Percentiles rank a stretch among this genome's conserved stretches.
Evolutionary conservation across 2,797 vertebrate genomes (phyloP).

Genomic region (Rhinichthys osculus): DNA sequence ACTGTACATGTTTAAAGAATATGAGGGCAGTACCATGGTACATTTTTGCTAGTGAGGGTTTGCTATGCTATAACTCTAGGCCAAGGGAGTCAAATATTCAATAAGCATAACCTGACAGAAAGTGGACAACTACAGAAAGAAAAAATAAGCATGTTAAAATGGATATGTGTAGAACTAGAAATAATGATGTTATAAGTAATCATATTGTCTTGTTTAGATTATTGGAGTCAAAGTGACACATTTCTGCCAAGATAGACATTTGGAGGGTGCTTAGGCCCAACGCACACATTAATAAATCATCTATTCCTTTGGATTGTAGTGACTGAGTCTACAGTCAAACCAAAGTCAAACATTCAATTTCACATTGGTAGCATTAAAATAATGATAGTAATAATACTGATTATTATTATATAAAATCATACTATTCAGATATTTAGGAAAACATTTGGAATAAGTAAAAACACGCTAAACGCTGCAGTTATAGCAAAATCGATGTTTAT

Average conservation of each 20-base stretch:
- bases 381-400: neutral
- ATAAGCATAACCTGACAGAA: neutral
- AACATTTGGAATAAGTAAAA: neutral
- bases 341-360: constrained; percentile 11
- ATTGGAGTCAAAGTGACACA: neutral
- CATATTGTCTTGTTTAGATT: neutral
- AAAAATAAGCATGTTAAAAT: neutral
- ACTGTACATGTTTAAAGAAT: neutral
- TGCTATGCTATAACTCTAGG: neutral
- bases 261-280: neutral
- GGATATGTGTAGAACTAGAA: neutral
- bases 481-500: constrained; percentile 56
- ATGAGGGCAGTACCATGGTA: neutral
- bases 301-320: neutral
- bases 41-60: neutral
- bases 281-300: constrained; percentile 23
- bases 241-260: neutral
- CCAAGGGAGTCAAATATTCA: neutral
- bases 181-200: neutral
- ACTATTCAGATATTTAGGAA: neutral
- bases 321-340: neutral
- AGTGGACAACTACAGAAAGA: neutral
- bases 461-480: neutral
- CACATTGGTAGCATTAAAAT: neutral
- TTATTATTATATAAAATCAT: neutral